These are phyloP conservation scores for Hemicentrotus pulcherrimus DNA, from an alignment of 35 echinoderm and acorn worm species.

Conservation along the genomic window DNA sequence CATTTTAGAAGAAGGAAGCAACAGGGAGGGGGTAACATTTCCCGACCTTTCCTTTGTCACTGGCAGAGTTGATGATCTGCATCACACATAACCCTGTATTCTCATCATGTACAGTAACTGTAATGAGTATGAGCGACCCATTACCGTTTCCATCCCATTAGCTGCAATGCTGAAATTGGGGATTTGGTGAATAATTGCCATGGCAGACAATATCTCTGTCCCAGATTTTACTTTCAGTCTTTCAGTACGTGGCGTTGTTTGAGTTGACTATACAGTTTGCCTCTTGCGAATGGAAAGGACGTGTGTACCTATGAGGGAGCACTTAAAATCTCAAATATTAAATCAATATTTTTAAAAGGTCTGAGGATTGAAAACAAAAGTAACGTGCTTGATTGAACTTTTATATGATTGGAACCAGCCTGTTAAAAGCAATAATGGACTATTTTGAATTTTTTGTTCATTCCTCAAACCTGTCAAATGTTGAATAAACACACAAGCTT, in stretches of 20 bases:
- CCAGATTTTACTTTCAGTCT: background rate
- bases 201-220: background rate
- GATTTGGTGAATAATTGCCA: background rate
- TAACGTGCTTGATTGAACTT: too few species aligned
- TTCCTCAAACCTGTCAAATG: too few species aligned
- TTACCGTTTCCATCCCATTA: conserved; percentile 3
- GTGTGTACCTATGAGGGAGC: background rate
- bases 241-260: background rate
- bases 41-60: background rate
- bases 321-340: too few species aligned
- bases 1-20: too few species aligned
- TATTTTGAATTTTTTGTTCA: too few species aligned
- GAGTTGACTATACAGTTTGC: background rate
- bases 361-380: too few species aligned
- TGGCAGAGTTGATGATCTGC: background rate
- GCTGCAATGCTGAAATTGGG: background rate
- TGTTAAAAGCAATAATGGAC: too few species aligned
- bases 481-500: too few species aligned
- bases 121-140: conserved; percentile 17
- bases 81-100: background rate
- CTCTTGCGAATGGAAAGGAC: background rate
- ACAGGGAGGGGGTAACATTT: background rate
- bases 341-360: too few species aligned
- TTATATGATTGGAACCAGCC: too few species aligned
- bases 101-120: background rate